Percentiles rank a stretch among this genome's conserved stretches.
Evolutionary conservation across 2,888 invertebrate species (phyloP).

Genomic region (Iphiclides podalirius): DNA sequence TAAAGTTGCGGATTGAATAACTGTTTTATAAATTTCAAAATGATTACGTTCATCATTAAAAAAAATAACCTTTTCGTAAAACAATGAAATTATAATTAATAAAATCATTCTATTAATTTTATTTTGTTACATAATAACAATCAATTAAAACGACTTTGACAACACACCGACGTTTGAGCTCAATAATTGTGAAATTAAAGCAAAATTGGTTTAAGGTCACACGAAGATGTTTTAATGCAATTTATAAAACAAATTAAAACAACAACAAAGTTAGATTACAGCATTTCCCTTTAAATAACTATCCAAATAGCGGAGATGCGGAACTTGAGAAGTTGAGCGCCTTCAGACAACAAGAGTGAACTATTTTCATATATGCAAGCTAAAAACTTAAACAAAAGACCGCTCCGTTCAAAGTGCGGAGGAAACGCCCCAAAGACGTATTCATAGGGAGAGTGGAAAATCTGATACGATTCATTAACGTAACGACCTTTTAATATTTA

Average conservation of each 20-base stretch:
- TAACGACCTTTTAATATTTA: constrained; percentile 79
- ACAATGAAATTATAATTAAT: too few relatives aligned
- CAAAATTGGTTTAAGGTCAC: too few relatives aligned
- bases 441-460: constrained; percentile 60
- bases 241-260: constrained; percentile 14
- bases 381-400: constrained; percentile 55
- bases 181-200: too few relatives aligned
- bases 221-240: constrained; percentile 2
- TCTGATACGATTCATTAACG: constrained; percentile 81
- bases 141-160: too few relatives aligned
- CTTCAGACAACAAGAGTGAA: constrained; percentile 28
- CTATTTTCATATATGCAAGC: constrained; percentile 41
- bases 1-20: too few relatives aligned
- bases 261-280: constrained; percentile 12
- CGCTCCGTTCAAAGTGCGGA: constrained; percentile 43
- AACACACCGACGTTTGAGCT: too few relatives aligned
- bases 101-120: too few relatives aligned
- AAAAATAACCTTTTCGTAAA: too few relatives aligned
- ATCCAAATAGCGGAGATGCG: constrained; percentile 23
- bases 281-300: constrained; percentile 18
- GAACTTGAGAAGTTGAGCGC: constrained; percentile 23
- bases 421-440: constrained; percentile 55
- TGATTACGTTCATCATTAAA: too few relatives aligned
- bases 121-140: too few relatives aligned
- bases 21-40: too few relatives aligned